Evolutionary conservation across 2,797 vertebrate genomes (phyloP).

Genomic region (Peromyscus melanophrys): DNA sequence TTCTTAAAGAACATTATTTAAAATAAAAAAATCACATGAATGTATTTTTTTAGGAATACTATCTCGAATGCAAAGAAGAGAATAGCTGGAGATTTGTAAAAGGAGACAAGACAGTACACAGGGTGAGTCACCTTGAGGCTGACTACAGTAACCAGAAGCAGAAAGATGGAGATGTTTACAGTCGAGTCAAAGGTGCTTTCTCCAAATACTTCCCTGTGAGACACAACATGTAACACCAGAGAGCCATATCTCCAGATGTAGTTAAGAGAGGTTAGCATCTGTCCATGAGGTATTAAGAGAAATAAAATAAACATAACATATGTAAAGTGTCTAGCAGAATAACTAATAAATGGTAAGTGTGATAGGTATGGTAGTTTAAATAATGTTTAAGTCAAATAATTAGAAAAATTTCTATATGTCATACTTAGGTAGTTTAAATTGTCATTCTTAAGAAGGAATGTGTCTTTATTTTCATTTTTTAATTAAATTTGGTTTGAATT

Average conservation of each 20-base stretch:
- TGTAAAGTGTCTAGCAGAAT: background rate
- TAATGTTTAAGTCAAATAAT: constrained; percentile 40
- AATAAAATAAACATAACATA: background rate
- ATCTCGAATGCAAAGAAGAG: background rate
- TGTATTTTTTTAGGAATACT: background rate
- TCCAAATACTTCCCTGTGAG: background rate
- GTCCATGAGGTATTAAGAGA: background rate
- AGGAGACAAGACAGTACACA: background rate
- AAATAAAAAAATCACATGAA: background rate
- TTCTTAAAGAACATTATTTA: background rate
- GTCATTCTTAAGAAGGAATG: constrained; percentile 5
- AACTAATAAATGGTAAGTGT: background rate
- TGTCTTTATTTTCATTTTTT: constrained; percentile 55
- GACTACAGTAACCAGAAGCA: background rate
- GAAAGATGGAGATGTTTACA: background rate
- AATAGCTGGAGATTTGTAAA: too few species aligned
- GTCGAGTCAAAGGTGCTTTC: background rate
- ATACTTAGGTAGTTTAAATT: background rate
- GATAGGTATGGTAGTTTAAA: background rate
- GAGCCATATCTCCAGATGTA: background rate
- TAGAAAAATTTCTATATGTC: constrained; percentile 12
- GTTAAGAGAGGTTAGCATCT: background rate
- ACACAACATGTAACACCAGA: background rate
- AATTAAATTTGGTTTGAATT: constrained; percentile 56
- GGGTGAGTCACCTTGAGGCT: background rate